Evolutionary conservation across 2,797 vertebrate species (phyloP), one percentile per base, ranked within the genome.

Genomic region (Gastrophryne carolinensis): DNA sequence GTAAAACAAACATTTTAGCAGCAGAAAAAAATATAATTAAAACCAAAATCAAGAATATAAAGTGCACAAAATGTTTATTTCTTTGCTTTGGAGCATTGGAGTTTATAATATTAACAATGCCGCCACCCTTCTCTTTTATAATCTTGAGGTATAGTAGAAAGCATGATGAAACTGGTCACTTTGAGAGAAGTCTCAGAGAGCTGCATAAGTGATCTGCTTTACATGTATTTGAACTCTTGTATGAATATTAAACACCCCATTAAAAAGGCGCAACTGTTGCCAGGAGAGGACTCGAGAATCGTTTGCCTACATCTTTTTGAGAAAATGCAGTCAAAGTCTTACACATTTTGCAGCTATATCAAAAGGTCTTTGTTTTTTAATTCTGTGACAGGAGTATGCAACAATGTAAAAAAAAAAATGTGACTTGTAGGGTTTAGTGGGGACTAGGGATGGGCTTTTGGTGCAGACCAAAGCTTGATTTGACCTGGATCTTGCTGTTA

Each of bases 241-340:
- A 56, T 27, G 27, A 76, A 66, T 65, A 73, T 73, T 73, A 35
- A 65, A 24, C 52, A 66, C 15, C 6, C 37, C 34, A 74, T 41
- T 17, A 65, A 62, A 61, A 69, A 52, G 62, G 21, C 34, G 47
- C 11, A 26, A 72, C 54, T 2, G 78, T 72, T 69, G n/a, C 72
- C 79, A 62, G 27, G 8, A 61, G 21, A 63, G 54, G 60, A 21
- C 19, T 65, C 67, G 37, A 75, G 77, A 67, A 78, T 41, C 80
- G 71, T 71, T 75, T 78, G 61, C 63, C 58, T 61, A 58, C 81
- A 81, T 82, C 79, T 85, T 73, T 80, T 73, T 75, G 8, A 82
- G 83, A 81, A 71, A 79, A 75, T 72, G 81, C 75, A 80, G 79
- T 82, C 64, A 47, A 74, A 84, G 79, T 80, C 81, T 80, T 80